Evolutionary conservation across 2,113 vertebrate genomes (phyloP), one percentile per base, ranked within the genome.

Genomic region (Athene noctua): DNA sequence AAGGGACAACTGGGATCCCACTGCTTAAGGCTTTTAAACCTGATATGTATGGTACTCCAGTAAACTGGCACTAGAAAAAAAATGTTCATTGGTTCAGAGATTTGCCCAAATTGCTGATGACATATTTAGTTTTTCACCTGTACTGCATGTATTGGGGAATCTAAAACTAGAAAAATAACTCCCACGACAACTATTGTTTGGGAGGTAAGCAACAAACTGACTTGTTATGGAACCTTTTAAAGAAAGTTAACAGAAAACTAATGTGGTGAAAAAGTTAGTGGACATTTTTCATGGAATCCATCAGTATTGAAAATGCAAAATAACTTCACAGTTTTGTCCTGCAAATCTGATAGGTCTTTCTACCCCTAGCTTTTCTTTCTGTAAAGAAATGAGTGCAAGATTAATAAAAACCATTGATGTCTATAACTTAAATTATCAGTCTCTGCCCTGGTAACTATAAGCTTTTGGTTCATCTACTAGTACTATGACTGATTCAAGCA

Each of bases 131-230:
- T 89, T 88, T 79, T 13, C 0, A 0, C 34, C 25, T 40, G 2
- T 57, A 68, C 10, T 3, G 6, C 25, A 36, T 4, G 30, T 3
- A 12, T 11, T 0, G 0, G 13, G 11, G 36, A 81, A 91, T 71
- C 34, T 61, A 26, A 70, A 72, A 68, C 10, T 25, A 51, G 38
- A 74, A 90, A 80, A 83, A 71, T 15, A 70, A 29, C 5, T 70
- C 30, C n/a, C 14, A 13, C 25, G 3, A 3, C 26, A 66, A 49
- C 6, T 58, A 59, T 3, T 32, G 3, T 61, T 75, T 72, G 32
- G 11, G 26, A 80, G 3, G 6, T 32, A 73, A 78, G 47, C 9
- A 67, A 32, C 2, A 47, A 67, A 61, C 9, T 77, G 32, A 13
- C 36, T 16, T 46, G 10, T 29, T 29, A 12, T 4, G 21, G 40